Base-by-base conservation (phyloP, 1,140 invertebrate genomes). In the Macrostomum lignano region DNA sequence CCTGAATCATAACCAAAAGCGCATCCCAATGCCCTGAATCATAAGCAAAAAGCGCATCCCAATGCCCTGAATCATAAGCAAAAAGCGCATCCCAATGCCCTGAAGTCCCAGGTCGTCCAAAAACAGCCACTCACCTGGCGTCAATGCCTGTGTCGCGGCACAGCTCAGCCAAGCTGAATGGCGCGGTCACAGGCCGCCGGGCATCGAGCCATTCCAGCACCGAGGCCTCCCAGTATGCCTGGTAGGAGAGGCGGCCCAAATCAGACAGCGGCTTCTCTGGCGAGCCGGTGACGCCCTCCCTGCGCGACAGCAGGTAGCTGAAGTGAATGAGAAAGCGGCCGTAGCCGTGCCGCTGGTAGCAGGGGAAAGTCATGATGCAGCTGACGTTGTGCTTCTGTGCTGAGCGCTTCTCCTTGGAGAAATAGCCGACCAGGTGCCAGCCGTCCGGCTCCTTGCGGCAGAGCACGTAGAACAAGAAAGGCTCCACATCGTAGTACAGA, bases 351-450 rank as follows among this genome's bases (percentile, higher is more conserved):
- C 82, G 60, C 53, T 96, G 88, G 61, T 91, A 94, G 46, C 88
- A 81, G 0, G 88, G 88, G 66, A 96, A 70, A 2, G 84, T 93
- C 73, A 96, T 82, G 32, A 98, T 98, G 55, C 88, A 98, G 0
- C 84, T 93, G 0, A 96, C 79, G 53, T 98, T 96, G 58, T 93
- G 94, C 46, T 88, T 86, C 52, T 94, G 82, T 34, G 77, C 71
- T 57, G 84, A 94, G 49, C 88, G 75, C 52, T 94, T 93, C 54
- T 96, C 86, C 51, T 64, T 64, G 20, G 59, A 62, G 40, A 64
- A 64, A 44, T 65, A 65, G 17, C 61, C 62, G 19, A 65, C 47
- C 24, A 64, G 39, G 45, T 63, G 60, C 39, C 49, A 59, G n/a
- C 61, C 60, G 38, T 73, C 71, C 28, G 67, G 68, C 53, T 93